Evolutionary conservation across 1,140 invertebrate species (phyloP), one percentile per base, ranked within the genome.

Genomic region (Heterodera carotae): DNA sequence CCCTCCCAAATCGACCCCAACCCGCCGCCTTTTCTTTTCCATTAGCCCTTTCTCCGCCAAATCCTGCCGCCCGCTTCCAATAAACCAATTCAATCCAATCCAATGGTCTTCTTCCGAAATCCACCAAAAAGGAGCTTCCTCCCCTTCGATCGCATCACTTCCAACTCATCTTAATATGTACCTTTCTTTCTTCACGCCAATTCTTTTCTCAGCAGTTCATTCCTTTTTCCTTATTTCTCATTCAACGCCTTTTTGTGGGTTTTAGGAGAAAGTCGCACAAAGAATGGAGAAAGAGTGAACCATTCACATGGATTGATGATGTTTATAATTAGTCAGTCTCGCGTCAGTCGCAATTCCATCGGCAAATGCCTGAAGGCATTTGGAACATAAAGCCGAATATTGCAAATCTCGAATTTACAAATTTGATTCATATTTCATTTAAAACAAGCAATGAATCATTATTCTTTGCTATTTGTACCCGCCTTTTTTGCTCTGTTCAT

Each of bases 371-470:
- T 68, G n/a, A 25, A 6, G 12, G 2, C 48, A 53, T 36, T 36
- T 31, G 8, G 12, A 25, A 59, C 22, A 18, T 25, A 59, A 59
- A n/a, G 10, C 18, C 25, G 1, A 25, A 60, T 31, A 27, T 27
- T 27, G 43, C 7, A 27, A 56, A 25, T 59, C 1, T 27, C 3
- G 36, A 60, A 29, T 18, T 73, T 72, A 53, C 2, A 1, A n/a
- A n/a, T n/a, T n/a, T n/a, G n/a, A n/a, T n/a, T n/a, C n/a, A n/a
- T n/a, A n/a, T n/a, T n/a, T n/a, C n/a, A n/a, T n/a, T n/a, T n/a
- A 53, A 74, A 74, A 66, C 15, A 56, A 22, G 22, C 48, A 3
- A 74, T 74, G 72, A 74, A 74, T 36, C 22, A n/a, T 62, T 74
- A 39, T 39, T 39, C 12, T 1, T 22, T 74, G 25, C 39, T 6